A percentile compares a stretch with the other conserved stretches of the same genome.
Evolutionary conservation across 1,140 invertebrate genomes (phyloP).

Genomic region (Cydia fagiglandana): DNA sequence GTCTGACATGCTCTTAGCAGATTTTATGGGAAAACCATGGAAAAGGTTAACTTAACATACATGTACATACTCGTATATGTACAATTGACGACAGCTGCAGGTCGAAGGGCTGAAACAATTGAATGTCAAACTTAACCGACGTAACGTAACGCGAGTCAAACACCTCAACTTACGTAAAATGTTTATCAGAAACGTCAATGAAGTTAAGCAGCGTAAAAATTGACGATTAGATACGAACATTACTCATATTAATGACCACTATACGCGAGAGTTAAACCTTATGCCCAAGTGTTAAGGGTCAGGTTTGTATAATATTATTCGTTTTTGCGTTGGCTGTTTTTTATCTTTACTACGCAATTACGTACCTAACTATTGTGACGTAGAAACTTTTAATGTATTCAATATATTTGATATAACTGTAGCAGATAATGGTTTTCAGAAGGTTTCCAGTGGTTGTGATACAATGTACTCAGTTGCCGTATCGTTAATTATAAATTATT

Average conservation of each 20-base stretch:
- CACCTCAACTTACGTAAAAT: background rate
- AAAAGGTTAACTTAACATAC: too few relatives aligned
- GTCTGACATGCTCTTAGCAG: too few relatives aligned
- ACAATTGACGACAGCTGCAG: too few relatives aligned
- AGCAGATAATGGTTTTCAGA: background rate
- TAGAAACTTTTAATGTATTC: background rate
- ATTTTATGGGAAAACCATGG: too few relatives aligned
- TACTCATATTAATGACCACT: background rate
- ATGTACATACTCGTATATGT: too few relatives aligned
- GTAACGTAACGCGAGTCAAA: background rate
- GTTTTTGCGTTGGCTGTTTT: background rate
- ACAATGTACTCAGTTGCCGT: too few relatives aligned
- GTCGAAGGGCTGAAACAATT: too few relatives aligned
- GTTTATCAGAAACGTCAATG: constrained; percentile 13
- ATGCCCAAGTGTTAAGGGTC: background rate
- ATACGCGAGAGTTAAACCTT: background rate
- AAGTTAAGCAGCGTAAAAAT: constrained; percentile 9
- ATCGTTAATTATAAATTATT: too few relatives aligned
- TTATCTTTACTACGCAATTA: background rate
- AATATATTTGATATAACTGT: background rate
- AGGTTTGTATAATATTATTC: background rate
- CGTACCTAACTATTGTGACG: background rate
- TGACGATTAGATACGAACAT: constrained; percentile 16
- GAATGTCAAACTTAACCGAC: background rate
- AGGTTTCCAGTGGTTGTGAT: too few relatives aligned